Conservation (phyloP, 2,113 vertebrate species). For the Dromiciops gliroides region DNA sequence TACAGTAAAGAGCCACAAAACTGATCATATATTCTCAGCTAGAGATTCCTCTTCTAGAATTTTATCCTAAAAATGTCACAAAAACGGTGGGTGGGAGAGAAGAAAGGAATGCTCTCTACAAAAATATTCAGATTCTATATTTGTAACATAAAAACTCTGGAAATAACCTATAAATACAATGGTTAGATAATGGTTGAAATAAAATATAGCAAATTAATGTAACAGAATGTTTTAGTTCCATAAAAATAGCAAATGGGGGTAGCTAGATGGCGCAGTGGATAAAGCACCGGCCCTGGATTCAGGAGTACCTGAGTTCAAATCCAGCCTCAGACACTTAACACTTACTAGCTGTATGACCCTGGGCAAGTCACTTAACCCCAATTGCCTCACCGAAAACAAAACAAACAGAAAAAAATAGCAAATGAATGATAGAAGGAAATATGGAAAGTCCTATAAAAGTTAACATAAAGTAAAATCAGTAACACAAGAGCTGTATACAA, state of each 20-base stretch:
- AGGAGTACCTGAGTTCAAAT: too few species aligned
- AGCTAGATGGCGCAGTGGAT: too few species aligned
- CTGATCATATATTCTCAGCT: neutral
- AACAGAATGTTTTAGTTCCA: neutral
- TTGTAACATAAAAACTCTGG: neutral
- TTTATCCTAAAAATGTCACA: neutral
- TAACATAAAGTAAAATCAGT: neutral
- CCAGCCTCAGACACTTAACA: too few species aligned
- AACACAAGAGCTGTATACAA: neutral
- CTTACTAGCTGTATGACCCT: too few species aligned
- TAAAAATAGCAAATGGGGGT: neutral
- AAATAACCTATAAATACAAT: neutral
- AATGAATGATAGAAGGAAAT: neutral
- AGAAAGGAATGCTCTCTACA: neutral
- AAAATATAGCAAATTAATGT: neutral
- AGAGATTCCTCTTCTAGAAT: neutral
- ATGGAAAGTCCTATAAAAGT: neutral
- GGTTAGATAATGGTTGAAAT: neutral
- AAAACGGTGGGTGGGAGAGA: neutral
- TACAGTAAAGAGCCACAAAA: neutral
- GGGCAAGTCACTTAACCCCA: too few species aligned
- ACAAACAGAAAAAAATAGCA: too few species aligned
- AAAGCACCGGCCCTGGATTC: too few species aligned
- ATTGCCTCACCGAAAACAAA: too few species aligned
- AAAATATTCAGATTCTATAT: neutral